Conservation (phyloP, 2,797 vertebrate species). For the Gymnodraco acuticeps region DNA sequence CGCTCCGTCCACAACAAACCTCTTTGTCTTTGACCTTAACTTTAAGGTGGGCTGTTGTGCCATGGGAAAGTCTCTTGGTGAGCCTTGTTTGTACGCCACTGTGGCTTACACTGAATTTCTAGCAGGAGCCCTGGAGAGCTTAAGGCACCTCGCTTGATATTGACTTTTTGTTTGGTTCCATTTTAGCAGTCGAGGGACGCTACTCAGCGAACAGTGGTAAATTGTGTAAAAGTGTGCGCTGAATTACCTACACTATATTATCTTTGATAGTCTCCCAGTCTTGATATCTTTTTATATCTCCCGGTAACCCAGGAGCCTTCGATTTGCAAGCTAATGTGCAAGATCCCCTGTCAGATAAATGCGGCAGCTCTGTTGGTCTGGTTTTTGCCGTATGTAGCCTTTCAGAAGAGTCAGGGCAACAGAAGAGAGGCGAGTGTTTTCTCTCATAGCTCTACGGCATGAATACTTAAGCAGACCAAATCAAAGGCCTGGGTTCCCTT, state of each 20-base stretch:
- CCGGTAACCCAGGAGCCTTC: slow-evolving; percentile 66
- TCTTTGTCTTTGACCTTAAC: slow-evolving; percentile 84
- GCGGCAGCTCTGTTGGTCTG: slow-evolving; percentile 41
- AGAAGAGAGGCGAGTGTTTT: slow-evolving; percentile 64
- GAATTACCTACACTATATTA: slow-evolving; percentile 75
- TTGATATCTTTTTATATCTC: slow-evolving; percentile 68
- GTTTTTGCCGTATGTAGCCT: slow-evolving; percentile 57
- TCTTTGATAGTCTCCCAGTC: slow-evolving; percentile 73
- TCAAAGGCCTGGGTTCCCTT: slow-evolving; percentile 71
- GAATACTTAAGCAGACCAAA: slow-evolving; percentile 75
- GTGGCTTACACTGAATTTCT: slow-evolving; percentile 76
- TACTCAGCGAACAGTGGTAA: slow-evolving; percentile 64
- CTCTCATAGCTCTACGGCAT: slow-evolving; percentile 59
- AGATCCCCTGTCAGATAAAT: slow-evolving; percentile 74
- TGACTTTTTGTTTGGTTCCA: slow-evolving; percentile 82
- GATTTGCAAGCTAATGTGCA: slow-evolving; percentile 72
- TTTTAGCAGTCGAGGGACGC: slow-evolving; percentile 76
- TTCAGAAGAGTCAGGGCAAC: slow-evolving; percentile 60
- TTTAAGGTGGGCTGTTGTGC: slow-evolving; percentile 77
- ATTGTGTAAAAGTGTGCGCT: slow-evolving; percentile 74
- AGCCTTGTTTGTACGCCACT: slow-evolving; percentile 73
- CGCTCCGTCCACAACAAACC: slow-evolving; percentile 51
- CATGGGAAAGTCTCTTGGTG: slow-evolving; percentile 74
- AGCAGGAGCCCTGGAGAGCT: slow-evolving; percentile 76
- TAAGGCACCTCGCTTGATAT: slow-evolving; percentile 77